Conservation (phyloP, 2,113 vertebrate genomes). For the Rafetus swinhoei region DNA sequence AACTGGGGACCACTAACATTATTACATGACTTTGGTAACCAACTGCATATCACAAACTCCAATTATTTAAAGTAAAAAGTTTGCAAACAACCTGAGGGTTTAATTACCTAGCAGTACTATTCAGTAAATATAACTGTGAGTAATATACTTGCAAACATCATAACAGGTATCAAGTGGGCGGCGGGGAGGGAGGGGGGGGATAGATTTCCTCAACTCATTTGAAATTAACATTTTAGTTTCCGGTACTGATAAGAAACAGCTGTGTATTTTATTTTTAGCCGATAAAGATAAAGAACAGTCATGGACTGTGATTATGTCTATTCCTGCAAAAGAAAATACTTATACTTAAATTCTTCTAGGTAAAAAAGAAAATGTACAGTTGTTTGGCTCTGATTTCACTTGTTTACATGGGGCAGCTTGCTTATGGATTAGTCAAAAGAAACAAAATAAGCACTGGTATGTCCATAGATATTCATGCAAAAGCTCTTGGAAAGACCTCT, state of each 20-base stretch:
- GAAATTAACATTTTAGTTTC: neutral
- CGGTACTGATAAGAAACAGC: neutral
- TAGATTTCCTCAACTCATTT: neutral
- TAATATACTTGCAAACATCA: neutral
- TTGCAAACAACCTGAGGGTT: neutral
- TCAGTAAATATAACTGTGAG: neutral
- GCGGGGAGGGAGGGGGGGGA: too few species aligned
- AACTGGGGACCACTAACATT: neutral
- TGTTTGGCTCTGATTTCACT: neutral
- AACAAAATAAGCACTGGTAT: neutral
- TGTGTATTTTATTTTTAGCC: neutral
- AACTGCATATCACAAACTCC: neutral
- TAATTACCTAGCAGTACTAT: neutral
- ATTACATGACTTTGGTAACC: neutral
- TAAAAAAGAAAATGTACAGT: neutral
- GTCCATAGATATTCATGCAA: neutral
- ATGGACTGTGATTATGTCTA: neutral
- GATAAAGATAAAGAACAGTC: neutral
- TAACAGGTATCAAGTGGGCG: neutral
- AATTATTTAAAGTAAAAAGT: neutral
- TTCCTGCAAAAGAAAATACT: neutral
- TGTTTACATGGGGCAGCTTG: neutral
- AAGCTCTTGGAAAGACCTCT: neutral
- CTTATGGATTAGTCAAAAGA: neutral
- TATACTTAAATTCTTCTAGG: neutral